These are phyloP conservation scores for Cinara cedri DNA, from an alignment of 2,888 invertebrate genomes.

Conservation along the genomic window DNA sequence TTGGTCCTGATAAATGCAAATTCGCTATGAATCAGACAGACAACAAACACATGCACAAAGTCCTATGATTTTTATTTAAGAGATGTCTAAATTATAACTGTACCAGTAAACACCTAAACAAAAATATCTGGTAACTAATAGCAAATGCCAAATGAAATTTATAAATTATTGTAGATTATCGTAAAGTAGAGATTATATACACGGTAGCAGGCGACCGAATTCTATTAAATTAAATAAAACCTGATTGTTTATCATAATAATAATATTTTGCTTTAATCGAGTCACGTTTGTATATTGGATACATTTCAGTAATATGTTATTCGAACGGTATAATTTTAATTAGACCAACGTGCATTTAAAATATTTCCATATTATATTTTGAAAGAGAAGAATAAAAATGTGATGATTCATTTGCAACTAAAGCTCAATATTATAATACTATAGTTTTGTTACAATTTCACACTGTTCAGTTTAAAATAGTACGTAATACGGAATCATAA, in stretches of 20 bases:
- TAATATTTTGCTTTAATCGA: constrained; percentile 12
- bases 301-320: background rate
- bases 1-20: too few relatives aligned
- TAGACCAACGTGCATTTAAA: background rate
- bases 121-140: too few relatives aligned
- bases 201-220: background rate
- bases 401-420: background rate
- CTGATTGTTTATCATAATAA: background rate
- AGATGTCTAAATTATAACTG: too few relatives aligned
- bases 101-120: too few relatives aligned
- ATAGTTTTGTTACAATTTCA: too few relatives aligned
- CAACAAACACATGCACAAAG: too few relatives aligned
- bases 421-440: too few relatives aligned
- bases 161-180: background rate
- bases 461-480: too few relatives aligned
- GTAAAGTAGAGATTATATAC: background rate
- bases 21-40: too few relatives aligned
- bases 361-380: background rate
- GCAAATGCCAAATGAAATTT: background rate
- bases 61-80: too few relatives aligned
- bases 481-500: too few relatives aligned
- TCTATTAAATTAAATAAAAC: background rate
- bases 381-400: background rate
- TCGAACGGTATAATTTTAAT: constrained; percentile 5
- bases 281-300: constrained; percentile 9